A percentile compares a stretch with the other conserved stretches of the same genome.
These are phyloP conservation scores for Labeo catla DNA, from an alignment of 2,113 vertebrate genomes.

Conservation along the genomic window DNA sequence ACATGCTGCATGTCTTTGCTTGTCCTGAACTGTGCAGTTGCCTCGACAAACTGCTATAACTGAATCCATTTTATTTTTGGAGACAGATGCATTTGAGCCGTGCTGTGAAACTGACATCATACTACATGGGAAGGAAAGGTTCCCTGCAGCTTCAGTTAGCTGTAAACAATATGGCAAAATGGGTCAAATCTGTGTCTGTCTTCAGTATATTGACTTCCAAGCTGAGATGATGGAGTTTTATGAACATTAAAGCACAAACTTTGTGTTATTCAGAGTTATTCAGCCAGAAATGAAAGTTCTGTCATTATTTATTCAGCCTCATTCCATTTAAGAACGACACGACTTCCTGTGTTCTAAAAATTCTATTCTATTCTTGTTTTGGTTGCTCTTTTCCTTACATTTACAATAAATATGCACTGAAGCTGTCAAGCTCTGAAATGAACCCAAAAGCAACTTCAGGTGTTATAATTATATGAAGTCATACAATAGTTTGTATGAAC, in stretches of 20 bases:
- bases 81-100: background rate
- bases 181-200: constrained; percentile 5
- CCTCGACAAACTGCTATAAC: background rate
- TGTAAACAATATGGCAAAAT: constrained; percentile 11
- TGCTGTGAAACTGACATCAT: constrained; percentile 29
- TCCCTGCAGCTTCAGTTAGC: constrained; percentile 21
- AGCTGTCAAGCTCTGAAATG: background rate
- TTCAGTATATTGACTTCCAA: background rate
- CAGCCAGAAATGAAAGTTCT: background rate
- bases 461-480: background rate
- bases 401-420: background rate
- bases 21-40: background rate
- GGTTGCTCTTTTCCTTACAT: background rate
- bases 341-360: background rate
- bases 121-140: constrained; percentile 21
- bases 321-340: background rate
- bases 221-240: background rate
- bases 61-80: constrained; percentile 18
- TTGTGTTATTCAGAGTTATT: background rate
- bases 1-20: background rate
- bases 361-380: background rate
- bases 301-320: background rate
- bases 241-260: background rate
- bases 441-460: background rate
- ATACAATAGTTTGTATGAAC: background rate